Evolutionary conservation across 2,113 vertebrate genomes (phyloP).

Genomic region (Passerina amoena): DNA sequence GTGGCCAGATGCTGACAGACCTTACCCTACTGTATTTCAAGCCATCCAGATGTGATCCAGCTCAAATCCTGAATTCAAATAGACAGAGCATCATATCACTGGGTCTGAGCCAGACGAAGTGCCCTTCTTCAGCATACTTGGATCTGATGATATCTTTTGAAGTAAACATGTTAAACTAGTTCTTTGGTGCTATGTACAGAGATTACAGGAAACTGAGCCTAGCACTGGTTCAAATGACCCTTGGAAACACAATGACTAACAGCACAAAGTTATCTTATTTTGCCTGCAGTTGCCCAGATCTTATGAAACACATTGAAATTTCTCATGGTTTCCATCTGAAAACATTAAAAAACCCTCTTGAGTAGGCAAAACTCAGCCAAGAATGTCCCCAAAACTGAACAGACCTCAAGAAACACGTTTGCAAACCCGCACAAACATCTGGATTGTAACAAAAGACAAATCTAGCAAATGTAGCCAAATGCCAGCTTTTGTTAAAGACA

Average conservation of each 20-base stretch:
- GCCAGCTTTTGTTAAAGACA: conserved; percentile 41
- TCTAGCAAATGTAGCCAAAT: conserved; percentile 18
- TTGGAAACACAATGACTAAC: background rate
- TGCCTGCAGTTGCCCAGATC: background rate
- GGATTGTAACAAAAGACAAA: conserved; percentile 23
- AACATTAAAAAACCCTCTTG: background rate
- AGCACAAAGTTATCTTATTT: background rate
- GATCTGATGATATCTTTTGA: background rate
- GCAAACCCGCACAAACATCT: background rate
- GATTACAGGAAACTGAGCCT: background rate
- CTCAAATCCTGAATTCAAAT: background rate
- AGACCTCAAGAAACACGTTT: conserved; percentile 17
- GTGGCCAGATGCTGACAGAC: background rate
- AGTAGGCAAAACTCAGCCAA: conserved; percentile 20
- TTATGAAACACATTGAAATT: conserved; percentile 42
- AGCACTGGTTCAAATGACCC: background rate
- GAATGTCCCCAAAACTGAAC: background rate
- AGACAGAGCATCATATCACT: background rate
- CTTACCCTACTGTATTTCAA: background rate
- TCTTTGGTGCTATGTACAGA: background rate
- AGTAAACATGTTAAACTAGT: background rate
- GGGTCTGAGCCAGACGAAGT: background rate
- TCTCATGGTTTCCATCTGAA: conserved; percentile 39
- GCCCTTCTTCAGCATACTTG: background rate
- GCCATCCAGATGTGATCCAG: background rate